Evolutionary conservation across 2,113 vertebrate genomes (phyloP).

Genomic region (Cathartes aura): DNA sequence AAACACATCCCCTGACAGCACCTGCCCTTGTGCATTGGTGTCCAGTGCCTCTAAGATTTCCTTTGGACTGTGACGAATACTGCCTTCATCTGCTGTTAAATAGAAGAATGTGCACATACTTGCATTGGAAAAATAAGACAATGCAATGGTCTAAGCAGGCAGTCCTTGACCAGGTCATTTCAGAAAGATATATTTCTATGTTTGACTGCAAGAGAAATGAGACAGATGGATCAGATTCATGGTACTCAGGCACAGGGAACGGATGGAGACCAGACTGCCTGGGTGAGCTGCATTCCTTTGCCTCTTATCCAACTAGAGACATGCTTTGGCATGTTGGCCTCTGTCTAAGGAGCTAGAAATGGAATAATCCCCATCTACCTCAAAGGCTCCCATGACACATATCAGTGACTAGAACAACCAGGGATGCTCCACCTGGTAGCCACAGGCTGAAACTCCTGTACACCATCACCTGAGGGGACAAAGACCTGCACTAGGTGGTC

Average conservation of each 20-base stretch:
- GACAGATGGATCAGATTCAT: not conserved
- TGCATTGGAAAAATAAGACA: not conserved
- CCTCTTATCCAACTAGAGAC: not conserved
- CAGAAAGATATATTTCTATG: not conserved
- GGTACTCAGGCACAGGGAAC: not conserved
- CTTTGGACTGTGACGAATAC: not conserved
- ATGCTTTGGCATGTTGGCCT: not conserved
- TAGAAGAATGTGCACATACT: not conserved
- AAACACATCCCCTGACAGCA: not conserved
- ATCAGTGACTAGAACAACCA: not conserved
- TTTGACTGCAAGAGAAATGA: not conserved
- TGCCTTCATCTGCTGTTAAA: not conserved
- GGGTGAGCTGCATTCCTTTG: not conserved
- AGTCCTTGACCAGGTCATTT: not conserved
- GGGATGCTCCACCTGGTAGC: not conserved
- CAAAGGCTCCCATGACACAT: not conserved
- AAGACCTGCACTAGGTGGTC: not conserved
- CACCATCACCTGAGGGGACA: rapidly evolving
- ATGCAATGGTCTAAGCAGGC: not conserved
- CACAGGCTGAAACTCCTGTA: not conserved
- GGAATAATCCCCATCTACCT: not conserved
- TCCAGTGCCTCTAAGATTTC: not conserved
- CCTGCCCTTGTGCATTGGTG: not conserved
- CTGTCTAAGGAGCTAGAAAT: not conserved
- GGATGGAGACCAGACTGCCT: not conserved